Base-by-base conservation (phyloP, 2,888 invertebrate species). In the Aporophyla nigra region DNA sequence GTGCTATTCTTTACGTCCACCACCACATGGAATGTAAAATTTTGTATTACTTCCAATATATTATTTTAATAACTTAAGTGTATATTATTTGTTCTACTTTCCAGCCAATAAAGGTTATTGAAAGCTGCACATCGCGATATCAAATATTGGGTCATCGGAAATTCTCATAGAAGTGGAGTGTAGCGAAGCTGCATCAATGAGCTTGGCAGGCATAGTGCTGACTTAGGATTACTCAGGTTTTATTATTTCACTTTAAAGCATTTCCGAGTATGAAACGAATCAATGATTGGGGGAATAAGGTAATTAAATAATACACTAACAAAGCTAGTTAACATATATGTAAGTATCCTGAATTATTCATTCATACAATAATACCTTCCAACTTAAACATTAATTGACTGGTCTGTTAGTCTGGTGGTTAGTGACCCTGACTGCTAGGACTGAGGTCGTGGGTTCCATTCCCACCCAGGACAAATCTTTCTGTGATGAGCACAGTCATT, bases 81-180 rank as follows among this genome's bases (percentile, higher is more conserved):
- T 61, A 27, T 5, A 56, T 58, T 72, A 61, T 62, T 77, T 81
- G 61, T 70, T 66, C 33, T 16, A 40, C n/a, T 77, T 67, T 54
- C 21, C 10, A 65, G 16, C 63, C 43, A 70, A 71, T 73, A 80
- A 61, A 73, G 46, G 12, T 68, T 75, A 62, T 72, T 69, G 67
- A 63, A 58, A 83, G 71, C 27, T 71, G 61, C 72, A 75, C 65
- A 69, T 40, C 65, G 68, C 46, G 61, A 74, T 74, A 74, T 77
- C 74, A 74, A 83, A 83, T 80, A 83, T 76, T 59, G 71, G n/a
- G 62, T 70, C 80, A 74, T 83, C 65, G 54, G 61, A 76, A 76
- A 62, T 53, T 74, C 71, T 71, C 24, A 49, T 58, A 77, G 33
- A 49, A 54, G 43, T 74, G 58, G 33, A 71, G 21, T 65, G 40